Evolutionary conservation across 1,140 invertebrate genomes (phyloP).

Genomic region (Ridgeia piscesae): DNA sequence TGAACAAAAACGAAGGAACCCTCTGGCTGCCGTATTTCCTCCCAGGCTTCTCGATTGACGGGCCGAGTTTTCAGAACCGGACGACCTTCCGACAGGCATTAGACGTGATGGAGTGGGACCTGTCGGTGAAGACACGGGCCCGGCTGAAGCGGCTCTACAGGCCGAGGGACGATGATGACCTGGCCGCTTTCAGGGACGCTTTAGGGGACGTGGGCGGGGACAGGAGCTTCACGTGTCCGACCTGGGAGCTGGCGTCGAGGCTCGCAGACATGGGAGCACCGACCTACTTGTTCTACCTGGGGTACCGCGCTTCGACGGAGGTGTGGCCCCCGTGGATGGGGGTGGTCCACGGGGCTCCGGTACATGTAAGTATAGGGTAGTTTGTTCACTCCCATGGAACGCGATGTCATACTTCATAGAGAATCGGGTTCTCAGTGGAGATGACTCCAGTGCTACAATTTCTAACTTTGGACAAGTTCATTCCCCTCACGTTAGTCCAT

Average conservation of each 20-base stretch:
- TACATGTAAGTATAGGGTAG: conserved; percentile 7
- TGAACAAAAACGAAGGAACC: conserved; percentile 27
- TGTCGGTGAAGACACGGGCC: neutral
- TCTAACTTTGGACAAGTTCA: no score
- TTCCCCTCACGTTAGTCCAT: no score
- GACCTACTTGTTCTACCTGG: conserved; percentile 26
- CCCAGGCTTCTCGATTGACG: conserved; percentile 15
- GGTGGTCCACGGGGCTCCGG: conserved; percentile 15
- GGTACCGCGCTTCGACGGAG: conserved; percentile 15
- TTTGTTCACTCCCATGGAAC: no score
- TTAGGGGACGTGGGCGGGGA: conserved; percentile 25
- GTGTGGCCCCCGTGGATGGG: conserved; percentile 23
- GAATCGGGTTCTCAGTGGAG: no score
- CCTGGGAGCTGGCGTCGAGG: conserved; percentile 2
- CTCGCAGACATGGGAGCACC: conserved; percentile 1
- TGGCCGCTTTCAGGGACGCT: conserved; percentile 19
- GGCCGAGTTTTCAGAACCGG: conserved; percentile 17
- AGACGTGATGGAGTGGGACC: conserved; percentile 20
- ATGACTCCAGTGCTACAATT: no score
- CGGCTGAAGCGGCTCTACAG: conserved; percentile 4
- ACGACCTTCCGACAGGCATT: conserved; percentile 10
- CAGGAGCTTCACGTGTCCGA: conserved; percentile 29
- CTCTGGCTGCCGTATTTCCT: conserved; percentile 25
- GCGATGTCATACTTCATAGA: no score
- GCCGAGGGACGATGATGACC: neutral